Conservation (phyloP, 2,888 invertebrate species). For the Tachina lurida region DNA sequence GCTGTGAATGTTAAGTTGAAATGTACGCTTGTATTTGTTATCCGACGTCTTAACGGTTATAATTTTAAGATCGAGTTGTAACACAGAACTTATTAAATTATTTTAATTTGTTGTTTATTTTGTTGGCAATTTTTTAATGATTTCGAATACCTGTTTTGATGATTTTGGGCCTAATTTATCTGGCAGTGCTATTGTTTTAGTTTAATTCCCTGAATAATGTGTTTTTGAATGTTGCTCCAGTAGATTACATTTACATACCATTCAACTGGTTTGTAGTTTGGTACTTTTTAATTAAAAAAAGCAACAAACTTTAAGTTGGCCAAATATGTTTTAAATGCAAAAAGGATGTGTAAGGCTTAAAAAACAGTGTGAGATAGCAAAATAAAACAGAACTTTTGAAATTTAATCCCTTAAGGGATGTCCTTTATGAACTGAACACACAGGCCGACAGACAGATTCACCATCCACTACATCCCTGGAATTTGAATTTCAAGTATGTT, state of each 20-base stretch:
- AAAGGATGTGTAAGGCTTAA: constrained; percentile 17
- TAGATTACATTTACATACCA: constrained; percentile 47
- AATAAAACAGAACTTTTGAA: constrained; percentile 49
- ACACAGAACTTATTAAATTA: no score
- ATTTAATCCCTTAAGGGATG: constrained; percentile 68
- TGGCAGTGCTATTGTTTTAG: not conserved
- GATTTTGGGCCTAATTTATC: no score
- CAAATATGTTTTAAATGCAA: constrained; percentile 49
- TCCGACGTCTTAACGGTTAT: no score
- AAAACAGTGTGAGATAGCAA: not conserved
- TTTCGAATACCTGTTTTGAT: no score
- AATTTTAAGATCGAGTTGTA: no score
- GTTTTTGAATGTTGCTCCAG: constrained; percentile 20
- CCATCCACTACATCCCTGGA: constrained; percentile 10
- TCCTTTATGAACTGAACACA: constrained; percentile 36
- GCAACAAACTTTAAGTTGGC: constrained; percentile 39
- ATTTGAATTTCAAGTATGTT: constrained; percentile 38
- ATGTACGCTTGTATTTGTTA: no score
- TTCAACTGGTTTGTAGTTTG: constrained; percentile 3
- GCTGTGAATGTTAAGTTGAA: no score
- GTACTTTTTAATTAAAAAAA: constrained; percentile 1
- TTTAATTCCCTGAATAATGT: constrained; percentile 9
- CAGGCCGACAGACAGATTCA: not conserved
- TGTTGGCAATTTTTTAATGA: no score
- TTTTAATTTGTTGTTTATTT: no score